Base-by-base conservation (phyloP, 2,797 vertebrate genomes). In the Alauda arvensis region DNA sequence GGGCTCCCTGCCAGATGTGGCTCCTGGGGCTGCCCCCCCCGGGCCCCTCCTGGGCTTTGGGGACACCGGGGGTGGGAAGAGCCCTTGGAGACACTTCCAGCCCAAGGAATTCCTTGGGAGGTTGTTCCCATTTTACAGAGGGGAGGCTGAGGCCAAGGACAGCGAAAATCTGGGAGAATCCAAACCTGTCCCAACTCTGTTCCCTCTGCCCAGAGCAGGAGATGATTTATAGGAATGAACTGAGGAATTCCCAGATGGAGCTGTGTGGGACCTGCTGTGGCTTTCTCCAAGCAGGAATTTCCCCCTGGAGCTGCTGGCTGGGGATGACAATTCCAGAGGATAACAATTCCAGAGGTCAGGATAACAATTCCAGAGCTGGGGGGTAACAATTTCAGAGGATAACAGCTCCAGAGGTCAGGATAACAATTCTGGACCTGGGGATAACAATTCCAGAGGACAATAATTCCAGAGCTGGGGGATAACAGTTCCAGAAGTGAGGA, bases 91-190 rank as follows among this genome's bases (percentile, higher is more conserved):
- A 40, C 42, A 24, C 34, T 57, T 43, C 40, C 55, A 75, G 29
- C 21, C 24, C 39, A 6, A 2, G 11, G 37, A 53, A 14, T 49
- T 34, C 20, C 34, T 28, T 3, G 31, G 43, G 6, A 17, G 4
- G 3, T 45, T 24, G 8, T 18, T 71, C 6, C 43, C 0, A 0
- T 43, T 56, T 28, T 57, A 14, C 31, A 18, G 55, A 2, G 10
- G 48, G 49, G 34, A 83, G 61, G n/a, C 67, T 66, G 77, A 87
- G 77, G 75, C 56, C 60, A 6, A 12, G 43, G 34, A 16, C 6
- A 4, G 8, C 0, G 0, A 59, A 46, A 12, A 24, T 19, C 10
- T 11, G 11, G 46, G 45, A 80, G 68, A 77, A 21, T 3, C 24
- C 49, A 55, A 59, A 57, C 20, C n/a, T 45, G 28, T 39, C 34